A percentile compares a stretch with the other conserved stretches of the same genome.
phyloP scores from a whole-genome alignment of 2,888 invertebrate species.

The Calameuta filiformis region DNA sequence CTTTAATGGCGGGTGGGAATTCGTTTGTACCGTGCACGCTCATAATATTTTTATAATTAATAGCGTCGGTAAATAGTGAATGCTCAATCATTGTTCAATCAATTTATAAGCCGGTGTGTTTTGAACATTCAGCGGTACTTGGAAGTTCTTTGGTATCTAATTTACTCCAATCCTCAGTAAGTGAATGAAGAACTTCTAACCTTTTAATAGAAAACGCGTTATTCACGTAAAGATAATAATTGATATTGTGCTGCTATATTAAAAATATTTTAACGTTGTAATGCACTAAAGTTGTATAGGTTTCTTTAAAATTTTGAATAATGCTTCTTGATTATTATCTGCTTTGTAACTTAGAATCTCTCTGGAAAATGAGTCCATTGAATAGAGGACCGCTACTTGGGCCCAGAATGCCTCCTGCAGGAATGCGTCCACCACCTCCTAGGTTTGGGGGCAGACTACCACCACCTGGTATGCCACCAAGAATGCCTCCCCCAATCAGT shows the following conservation, averaged over 20 bases:
- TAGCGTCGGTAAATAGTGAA: not conserved
- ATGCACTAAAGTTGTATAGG: not conserved
- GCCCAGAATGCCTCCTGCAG: constrained; percentile 45
- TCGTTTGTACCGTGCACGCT: not conserved
- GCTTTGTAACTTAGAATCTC: not conserved
- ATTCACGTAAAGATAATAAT: not conserved
- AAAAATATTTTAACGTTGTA: not conserved
- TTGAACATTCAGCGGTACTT: not conserved
- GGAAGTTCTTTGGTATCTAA: not conserved
- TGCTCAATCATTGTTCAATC: not conserved
- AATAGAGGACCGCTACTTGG: constrained; percentile 54
- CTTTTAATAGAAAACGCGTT: not conserved
- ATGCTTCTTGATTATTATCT: not conserved
- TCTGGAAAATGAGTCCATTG: constrained; percentile 50
- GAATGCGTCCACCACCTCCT: constrained; percentile 46
- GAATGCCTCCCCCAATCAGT: constrained; percentile 44
- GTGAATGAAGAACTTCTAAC: not conserved
- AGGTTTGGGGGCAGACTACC: constrained; percentile 47
- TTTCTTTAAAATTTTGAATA: not conserved
- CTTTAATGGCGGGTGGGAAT: not conserved
- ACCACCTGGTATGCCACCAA: constrained; percentile 41
- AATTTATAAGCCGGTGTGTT: not conserved
- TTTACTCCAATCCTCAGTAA: not conserved
- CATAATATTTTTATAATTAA: not conserved
- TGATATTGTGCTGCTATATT: not conserved